Conservation (phyloP, 1,140 invertebrate genomes). For the Bombus terrestris region DNA sequence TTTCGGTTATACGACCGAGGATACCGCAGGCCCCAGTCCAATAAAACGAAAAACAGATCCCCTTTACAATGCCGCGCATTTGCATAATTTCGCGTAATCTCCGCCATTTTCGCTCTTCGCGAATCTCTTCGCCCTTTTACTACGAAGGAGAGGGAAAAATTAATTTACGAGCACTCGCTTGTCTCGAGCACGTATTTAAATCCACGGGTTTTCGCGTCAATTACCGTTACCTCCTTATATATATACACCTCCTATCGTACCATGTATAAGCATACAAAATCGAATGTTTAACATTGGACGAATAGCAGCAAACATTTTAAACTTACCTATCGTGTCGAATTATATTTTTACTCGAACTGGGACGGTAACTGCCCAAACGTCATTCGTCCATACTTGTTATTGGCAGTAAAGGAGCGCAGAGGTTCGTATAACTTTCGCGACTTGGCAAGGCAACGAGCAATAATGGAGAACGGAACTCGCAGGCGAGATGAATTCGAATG, state of each 20-base stretch:
- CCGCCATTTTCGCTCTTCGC: slow-evolving; percentile 77
- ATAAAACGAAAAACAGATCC: slow-evolving; percentile 82
- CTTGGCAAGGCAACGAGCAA: slow-evolving; percentile 36
- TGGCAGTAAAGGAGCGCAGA: slow-evolving; percentile 23
- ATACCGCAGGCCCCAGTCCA: slow-evolving; percentile 72
- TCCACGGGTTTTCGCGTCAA: not conserved
- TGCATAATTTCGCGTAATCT: slow-evolving; percentile 83
- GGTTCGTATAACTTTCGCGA: slow-evolving; percentile 52
- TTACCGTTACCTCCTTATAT: not conserved
- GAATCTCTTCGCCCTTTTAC: slow-evolving; percentile 34
- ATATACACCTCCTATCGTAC: not conserved
- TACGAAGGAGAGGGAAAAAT: slow-evolving; percentile 38
- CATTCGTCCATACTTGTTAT: slow-evolving; percentile 10
- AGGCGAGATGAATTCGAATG: slow-evolving; percentile 79
- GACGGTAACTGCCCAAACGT: not conserved
- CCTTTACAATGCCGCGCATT: slow-evolving; percentile 81
- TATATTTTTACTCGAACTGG: not conserved
- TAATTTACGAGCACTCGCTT: slow-evolving; percentile 59
- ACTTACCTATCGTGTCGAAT: not conserved
- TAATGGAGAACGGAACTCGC: slow-evolving; percentile 64
- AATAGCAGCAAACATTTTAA: not conserved
- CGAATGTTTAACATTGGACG: not conserved
- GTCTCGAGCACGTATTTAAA: slow-evolving; percentile 26
- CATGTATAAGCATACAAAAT: not conserved
- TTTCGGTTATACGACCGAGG: slow-evolving; percentile 80